Evolutionary conservation across 1,140 invertebrate genomes (phyloP).

Genomic region (Saccostrea echinata): DNA sequence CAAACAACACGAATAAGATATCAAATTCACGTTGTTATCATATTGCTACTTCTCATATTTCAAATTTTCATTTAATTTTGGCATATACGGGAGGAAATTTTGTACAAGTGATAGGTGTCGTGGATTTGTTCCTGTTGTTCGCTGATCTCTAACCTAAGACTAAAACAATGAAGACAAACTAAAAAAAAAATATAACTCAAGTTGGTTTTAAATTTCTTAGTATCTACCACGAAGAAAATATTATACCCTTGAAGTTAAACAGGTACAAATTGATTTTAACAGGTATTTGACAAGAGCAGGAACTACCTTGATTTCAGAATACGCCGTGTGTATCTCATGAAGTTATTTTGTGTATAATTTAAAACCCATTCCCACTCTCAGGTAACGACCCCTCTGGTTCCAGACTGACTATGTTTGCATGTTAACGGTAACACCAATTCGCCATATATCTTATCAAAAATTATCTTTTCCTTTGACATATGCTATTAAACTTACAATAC

Average conservation of each 20-base stretch:
- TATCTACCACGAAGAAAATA: conserved; percentile 16
- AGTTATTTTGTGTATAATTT: conserved; percentile 24
- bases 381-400: conserved; percentile 46
- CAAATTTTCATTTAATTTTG: neutral
- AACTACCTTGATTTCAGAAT: conserved; percentile 13
- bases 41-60: neutral
- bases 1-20: neutral
- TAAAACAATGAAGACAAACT: neutral
- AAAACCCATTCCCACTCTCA: conserved; percentile 14
- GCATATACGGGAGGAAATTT: no score
- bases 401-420: conserved; percentile 47
- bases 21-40: neutral
- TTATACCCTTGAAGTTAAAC: conserved; percentile 20
- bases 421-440: conserved; percentile 40
- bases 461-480: conserved; percentile 52
- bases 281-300: conserved; percentile 24
- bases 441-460: conserved; percentile 43
- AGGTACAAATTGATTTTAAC: conserved; percentile 16
- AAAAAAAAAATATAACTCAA: neutral
- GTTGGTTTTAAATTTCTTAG: conserved; percentile 5
- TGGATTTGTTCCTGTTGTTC: no score
- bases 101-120: no score
- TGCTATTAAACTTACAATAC: conserved; percentile 59
- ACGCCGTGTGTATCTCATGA: neutral
- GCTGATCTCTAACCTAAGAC: neutral